Conservation (phyloP, 2,113 vertebrate genomes). For the Protobothrops mucrosquamatus region DNA sequence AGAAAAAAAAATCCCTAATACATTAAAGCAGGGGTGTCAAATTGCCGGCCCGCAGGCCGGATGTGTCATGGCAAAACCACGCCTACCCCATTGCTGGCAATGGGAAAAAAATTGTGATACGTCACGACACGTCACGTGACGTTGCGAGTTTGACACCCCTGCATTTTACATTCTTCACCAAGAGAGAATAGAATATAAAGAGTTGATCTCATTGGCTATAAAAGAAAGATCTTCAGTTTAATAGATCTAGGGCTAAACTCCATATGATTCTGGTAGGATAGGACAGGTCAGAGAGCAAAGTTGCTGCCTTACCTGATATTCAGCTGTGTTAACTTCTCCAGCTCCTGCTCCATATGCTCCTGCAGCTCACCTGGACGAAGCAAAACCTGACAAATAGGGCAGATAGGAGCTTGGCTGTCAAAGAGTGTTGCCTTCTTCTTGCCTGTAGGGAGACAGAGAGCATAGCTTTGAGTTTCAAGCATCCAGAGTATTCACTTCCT, state of each 20-base stretch:
- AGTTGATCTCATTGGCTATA: background rate
- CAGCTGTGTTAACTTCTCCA: conserved; percentile 90
- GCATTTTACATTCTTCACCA: background rate
- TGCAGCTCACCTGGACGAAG: conserved; percentile 93
- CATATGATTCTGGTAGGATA: background rate
- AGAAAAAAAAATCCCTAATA: background rate
- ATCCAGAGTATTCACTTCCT: background rate
- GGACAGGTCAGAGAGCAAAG: background rate
- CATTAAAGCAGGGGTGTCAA: background rate
- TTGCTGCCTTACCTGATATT: conserved; percentile 83
- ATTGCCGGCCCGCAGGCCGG: too few relatives aligned
- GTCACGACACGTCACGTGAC: too few relatives aligned
- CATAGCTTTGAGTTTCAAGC: conserved; percentile 28
- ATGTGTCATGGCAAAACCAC: too few relatives aligned
- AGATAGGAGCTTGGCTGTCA: conserved; percentile 96
- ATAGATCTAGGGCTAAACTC: background rate
- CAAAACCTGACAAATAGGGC: conserved; percentile 96
- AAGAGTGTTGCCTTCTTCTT: conserved; percentile 98
- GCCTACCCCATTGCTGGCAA: too few relatives aligned
- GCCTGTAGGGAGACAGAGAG: conserved; percentile 71
- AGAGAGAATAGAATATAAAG: background rate
- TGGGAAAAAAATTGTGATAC: too few relatives aligned
- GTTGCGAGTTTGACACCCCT: too few relatives aligned
- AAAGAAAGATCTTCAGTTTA: background rate
- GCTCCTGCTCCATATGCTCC: conserved; percentile 98